Conservation (phyloP, 2,888 invertebrate genomes). For the Thelaira solivaga region DNA sequence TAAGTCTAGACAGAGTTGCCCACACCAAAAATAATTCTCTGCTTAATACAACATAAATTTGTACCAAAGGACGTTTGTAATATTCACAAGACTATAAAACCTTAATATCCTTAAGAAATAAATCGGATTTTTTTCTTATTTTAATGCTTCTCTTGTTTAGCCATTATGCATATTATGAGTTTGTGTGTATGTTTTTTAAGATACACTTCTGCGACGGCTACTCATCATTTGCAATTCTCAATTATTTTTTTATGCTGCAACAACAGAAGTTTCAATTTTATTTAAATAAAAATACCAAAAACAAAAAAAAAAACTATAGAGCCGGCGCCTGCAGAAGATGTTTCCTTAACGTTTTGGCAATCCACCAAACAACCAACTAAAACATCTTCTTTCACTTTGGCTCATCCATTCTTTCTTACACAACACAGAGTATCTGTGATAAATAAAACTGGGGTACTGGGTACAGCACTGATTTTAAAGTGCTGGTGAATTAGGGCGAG, state of each 20-base stretch:
- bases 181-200: not conserved
- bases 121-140: no score
- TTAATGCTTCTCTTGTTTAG: no score
- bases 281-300: not conserved
- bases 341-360: conserved; percentile 8
- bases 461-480: conserved; percentile 2
- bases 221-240: conserved; percentile 45
- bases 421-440: not conserved
- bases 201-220: no score
- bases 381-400: no score
- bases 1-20: no score
- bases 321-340: conserved; percentile 9
- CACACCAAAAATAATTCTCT: no score
- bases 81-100: no score
- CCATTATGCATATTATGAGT: no score
- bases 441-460: not conserved
- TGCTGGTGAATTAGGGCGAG: not conserved
- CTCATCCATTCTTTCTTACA: conserved; percentile 4
- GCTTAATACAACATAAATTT: no score
- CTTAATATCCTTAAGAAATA: no score
- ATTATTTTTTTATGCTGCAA: conserved; percentile 24
- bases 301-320: not conserved
- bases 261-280: conserved; percentile 44
- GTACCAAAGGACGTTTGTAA: no score
- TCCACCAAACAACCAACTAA: not conserved